These are phyloP conservation scores for Podarcis siculus DNA, from an alignment of 2,797 vertebrate genomes.

Conservation along the genomic window DNA sequence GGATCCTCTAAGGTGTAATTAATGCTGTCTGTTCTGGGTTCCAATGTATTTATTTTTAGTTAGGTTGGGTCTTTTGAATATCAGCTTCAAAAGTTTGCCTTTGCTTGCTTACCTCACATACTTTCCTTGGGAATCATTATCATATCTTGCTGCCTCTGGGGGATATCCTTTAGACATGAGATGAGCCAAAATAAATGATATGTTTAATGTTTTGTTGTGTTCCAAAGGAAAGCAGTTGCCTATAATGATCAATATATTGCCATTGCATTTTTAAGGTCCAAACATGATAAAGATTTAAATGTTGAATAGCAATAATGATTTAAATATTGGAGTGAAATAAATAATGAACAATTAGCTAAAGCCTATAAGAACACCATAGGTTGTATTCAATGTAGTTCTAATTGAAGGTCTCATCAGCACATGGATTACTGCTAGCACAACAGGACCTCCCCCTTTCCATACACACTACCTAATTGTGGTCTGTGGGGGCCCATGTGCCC, in stretches of 20 bases:
- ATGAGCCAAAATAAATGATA: constrained; percentile 1
- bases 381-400: not conserved
- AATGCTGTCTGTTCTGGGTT: constrained; percentile 35
- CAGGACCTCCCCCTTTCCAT: too few species aligned
- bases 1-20: constrained; percentile 42
- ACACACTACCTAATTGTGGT: too few species aligned
- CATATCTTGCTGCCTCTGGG: constrained; percentile 24
- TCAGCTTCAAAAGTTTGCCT: constrained; percentile 59
- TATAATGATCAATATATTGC: not conserved
- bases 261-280: not conserved
- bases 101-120: constrained; percentile 48
- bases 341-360: not conserved
- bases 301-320: not conserved
- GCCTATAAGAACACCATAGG: not conserved
- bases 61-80: constrained; percentile 39
- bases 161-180: constrained; percentile 43
- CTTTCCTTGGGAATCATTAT: constrained; percentile 37
- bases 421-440: not conserved
- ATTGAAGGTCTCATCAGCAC: too few species aligned
- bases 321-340: not conserved
- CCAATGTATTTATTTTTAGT: constrained; percentile 62
- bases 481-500: too few species aligned
- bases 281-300: too few species aligned
- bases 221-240: not conserved
- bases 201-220: not conserved